Conservation (phyloP, 2,113 vertebrate genomes). For the Dasyornis broadbenti region DNA sequence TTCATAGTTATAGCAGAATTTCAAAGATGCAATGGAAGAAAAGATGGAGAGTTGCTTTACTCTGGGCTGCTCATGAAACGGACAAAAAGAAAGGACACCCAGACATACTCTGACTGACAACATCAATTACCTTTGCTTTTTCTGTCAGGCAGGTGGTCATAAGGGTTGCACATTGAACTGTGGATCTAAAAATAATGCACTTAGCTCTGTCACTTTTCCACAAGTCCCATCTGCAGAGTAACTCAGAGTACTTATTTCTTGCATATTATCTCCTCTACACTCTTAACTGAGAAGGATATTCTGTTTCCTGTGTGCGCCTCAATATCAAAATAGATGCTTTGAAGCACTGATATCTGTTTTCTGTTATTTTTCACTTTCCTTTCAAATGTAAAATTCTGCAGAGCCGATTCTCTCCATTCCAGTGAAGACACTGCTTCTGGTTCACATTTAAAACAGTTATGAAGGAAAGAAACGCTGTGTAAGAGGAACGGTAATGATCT, state of each 20-base stretch:
- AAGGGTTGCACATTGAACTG: background rate
- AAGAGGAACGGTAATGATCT: background rate
- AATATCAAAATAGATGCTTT: background rate
- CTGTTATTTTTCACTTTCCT: background rate
- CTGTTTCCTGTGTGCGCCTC: background rate
- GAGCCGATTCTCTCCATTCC: background rate
- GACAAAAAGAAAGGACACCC: background rate
- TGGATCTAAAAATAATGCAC: background rate
- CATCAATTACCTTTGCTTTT: background rate
- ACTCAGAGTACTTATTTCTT: background rate
- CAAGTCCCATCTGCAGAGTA: background rate
- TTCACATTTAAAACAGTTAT: background rate
- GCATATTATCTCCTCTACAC: background rate
- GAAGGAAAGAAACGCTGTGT: background rate
- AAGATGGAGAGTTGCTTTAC: background rate
- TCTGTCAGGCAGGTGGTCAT: background rate
- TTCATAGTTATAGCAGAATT: background rate
- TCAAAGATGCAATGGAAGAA: background rate
- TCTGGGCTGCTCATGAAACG: background rate
- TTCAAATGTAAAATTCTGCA: background rate
- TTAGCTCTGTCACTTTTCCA: background rate
- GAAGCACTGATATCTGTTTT: background rate
- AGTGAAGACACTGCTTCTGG: background rate
- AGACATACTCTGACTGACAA: background rate
- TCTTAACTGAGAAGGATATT: background rate